phyloP scores from a whole-genome alignment of 2,888 invertebrate genomes.

The Selenia dentaria region DNA sequence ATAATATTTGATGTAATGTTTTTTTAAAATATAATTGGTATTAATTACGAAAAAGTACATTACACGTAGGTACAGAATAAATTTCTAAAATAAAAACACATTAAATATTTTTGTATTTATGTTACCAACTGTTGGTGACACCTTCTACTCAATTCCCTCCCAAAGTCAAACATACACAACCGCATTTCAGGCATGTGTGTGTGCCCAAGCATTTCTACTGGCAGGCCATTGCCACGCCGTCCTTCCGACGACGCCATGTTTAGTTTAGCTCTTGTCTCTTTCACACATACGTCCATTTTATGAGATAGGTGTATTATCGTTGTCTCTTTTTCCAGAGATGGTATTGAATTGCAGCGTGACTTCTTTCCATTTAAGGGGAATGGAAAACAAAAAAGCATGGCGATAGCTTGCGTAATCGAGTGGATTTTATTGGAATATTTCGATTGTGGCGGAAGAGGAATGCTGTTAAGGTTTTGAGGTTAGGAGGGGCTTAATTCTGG shows the following conservation, averaged over 20 bases:
- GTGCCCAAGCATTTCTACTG: slow-evolving; percentile 65
- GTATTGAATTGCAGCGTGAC: slow-evolving; percentile 61
- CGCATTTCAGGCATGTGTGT: slow-evolving; percentile 47
- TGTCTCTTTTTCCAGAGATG: slow-evolving; percentile 53
- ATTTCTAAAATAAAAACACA: no score
- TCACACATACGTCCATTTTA: slow-evolving; percentile 41
- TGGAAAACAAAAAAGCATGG: slow-evolving; percentile 58
- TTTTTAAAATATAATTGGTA: no score
- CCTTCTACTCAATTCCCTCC: slow-evolving; percentile 56
- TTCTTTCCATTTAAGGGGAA: slow-evolving; percentile 74
- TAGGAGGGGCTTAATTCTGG: slow-evolving; percentile 22
- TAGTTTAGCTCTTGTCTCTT: slow-evolving; percentile 64
- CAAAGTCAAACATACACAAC: slow-evolving; percentile 56
- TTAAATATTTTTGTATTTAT: no score
- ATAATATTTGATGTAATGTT: no score
- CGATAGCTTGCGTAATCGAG: slow-evolving; percentile 40
- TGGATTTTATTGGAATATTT: slow-evolving; percentile 47
- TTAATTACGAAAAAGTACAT: no score
- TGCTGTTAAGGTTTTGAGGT: slow-evolving; percentile 19
- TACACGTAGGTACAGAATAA: no score
- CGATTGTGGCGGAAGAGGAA: slow-evolving; percentile 43
- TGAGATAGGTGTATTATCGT: slow-evolving; percentile 40
- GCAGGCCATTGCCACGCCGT: slow-evolving; percentile 55
- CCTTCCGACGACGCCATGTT: slow-evolving; percentile 73
- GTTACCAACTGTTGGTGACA: slow-evolving; percentile 46